Base-by-base conservation (phyloP, 2,797 vertebrate genomes). In the Tenualosa thibaudeaui region DNA sequence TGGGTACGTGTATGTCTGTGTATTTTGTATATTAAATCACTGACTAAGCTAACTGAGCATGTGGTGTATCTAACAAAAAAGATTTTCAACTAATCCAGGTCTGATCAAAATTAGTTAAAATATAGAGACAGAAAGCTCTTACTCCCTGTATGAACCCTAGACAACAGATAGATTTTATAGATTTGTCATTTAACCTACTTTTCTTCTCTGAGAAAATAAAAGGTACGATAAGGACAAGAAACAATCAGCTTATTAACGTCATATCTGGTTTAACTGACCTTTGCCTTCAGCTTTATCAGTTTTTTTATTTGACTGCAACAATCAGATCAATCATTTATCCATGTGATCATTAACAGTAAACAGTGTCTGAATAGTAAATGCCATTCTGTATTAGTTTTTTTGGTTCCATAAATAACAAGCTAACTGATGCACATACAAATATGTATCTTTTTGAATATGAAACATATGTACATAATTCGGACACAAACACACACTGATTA, bases 401-500 rank as follows among this genome's bases (percentile, higher is more conserved):
- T 40, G 37, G 68, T 75, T 31, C 68, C 68, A 75, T 75, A 75
- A 75, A 75, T 75, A 40, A 75, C 5, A 1, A 43, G 15, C 4
- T 75, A 75, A 43, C 31, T 75, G 31, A 40, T 5, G 37, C 19
- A 71, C 68, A 75, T 75, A 75, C 68, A 75, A 75, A 75, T 31
- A 13, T 40, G 31, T 75, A 43, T 43, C 68, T 75, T 75, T 75
- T 43, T 75, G 37, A 43, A 75, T 75, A 75, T 75, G 68, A 75
- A 75, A 75, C 68, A 37, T 75, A 68, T 68, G 37, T 68, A 71
- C 26, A 71, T 56, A 56, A 19, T 56, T 56, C 0, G 2, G 31
- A 31, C 31, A 31, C 31, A 31, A 31, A 31, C 31, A 31, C 31
- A 31, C 31, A 31, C 31, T 31, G 31, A 31, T 31, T 31, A 31